Evolutionary conservation across 2,888 invertebrate genomes (phyloP).

Genomic region (Eristalis intricaria): DNA sequence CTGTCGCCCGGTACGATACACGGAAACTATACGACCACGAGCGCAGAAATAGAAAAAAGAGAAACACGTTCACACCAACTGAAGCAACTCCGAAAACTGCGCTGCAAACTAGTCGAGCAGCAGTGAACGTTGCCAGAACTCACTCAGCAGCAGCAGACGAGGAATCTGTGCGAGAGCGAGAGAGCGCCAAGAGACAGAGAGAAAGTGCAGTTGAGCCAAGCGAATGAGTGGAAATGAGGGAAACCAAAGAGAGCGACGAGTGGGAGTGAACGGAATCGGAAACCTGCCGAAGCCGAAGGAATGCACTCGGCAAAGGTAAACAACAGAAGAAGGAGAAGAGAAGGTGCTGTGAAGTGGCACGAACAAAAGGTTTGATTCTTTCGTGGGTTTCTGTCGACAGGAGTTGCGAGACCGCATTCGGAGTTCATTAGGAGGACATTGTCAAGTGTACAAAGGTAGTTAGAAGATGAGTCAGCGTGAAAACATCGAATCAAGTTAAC

Average conservation of each 20-base stretch:
- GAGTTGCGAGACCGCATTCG: no score
- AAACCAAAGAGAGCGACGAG: neutral
- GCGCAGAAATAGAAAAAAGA: neutral
- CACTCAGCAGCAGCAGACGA: constrained; percentile 19
- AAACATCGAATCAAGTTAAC: no score
- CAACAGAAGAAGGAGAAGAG: neutral
- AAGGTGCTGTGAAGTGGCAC: neutral
- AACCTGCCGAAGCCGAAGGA: neutral
- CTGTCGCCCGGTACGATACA: neutral
- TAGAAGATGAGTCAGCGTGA: no score
- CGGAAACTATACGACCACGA: constrained; percentile 16
- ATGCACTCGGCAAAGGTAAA: neutral
- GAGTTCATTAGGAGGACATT: no score
- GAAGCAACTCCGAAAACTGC: constrained; percentile 61
- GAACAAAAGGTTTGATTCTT: no score
- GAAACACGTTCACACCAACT: constrained; percentile 13
- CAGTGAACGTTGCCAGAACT: neutral
- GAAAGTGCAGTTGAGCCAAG: constrained; percentile 1
- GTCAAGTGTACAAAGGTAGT: no score
- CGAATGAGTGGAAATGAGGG: neutral
- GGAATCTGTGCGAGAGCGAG: neutral
- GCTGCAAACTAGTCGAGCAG: neutral
- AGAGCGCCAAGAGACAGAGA: neutral
- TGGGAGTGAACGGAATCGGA: neutral
- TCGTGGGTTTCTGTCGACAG: no score